Base-by-base conservation (phyloP, 2,113 vertebrate genomes). In the Nothoprocta perdicaria region DNA sequence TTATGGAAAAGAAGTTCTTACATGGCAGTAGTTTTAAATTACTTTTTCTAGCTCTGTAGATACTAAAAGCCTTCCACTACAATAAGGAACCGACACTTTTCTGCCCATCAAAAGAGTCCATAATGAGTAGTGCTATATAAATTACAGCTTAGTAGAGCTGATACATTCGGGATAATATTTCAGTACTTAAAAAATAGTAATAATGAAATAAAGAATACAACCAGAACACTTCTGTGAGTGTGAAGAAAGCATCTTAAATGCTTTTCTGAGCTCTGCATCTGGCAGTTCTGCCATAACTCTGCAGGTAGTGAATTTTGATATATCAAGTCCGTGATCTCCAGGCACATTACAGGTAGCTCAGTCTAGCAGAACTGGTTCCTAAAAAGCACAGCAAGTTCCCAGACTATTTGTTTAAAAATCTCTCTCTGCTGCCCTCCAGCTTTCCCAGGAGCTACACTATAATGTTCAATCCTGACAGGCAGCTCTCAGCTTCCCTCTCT, bases 301-400 rank as follows among this genome's bases (percentile, higher is more conserved):
- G 21, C 35, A 43, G 23, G 33, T 2, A 76, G 45, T 66, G 35
- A 29, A 50, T 68, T 88, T 68, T 73, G 22, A 41, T 80, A 7
- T 19, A 82, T 60, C 75, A 89, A 63, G 84, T 41, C 35, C 67
- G 24, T 77, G 74, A 90, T 92, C 84, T 92, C 60, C 13, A 83
- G 75, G 31, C 46, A 50, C 6, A 41, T 74, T 52, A 77, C 8
- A 83, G 10, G 73, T 55, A 91, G 72, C 46, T 91, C 82, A 72
- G 79, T 11, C 91, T 74, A 91, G 93, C 63, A 91, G 68, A 95
- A 96, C 93, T 85, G 93, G 95, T 85, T 92, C 79, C 72, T 67
- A 67, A 87, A 82, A 91, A 50, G 85, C 68, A 55, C 46, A 87
- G 45, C 45, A 31, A 5, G 8, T 91, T 94, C 88, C 85, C 88